Conservation (phyloP, 2,888 invertebrate genomes). For the Mayetiola destructor region DNA sequence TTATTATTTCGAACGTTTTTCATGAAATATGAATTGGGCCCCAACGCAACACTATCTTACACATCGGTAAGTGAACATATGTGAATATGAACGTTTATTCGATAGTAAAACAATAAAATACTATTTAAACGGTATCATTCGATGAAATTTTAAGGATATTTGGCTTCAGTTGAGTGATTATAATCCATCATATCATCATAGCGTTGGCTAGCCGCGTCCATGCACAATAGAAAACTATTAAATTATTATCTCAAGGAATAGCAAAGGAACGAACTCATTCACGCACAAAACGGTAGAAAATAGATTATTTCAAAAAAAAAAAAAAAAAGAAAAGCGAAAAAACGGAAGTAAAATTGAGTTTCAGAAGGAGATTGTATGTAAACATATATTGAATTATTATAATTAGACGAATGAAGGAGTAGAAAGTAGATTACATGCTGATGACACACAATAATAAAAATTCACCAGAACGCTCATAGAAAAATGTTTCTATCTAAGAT, state of each 20-base stretch:
- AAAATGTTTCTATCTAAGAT: too few species aligned
- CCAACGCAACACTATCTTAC: too few species aligned
- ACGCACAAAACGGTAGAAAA: too few species aligned
- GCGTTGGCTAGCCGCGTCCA: neutral
- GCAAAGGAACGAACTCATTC: too few species aligned
- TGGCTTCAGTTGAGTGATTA: neutral
- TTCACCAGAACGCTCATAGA: neutral
- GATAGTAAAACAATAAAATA: constrained; percentile 4
- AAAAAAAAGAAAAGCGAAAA: neutral
- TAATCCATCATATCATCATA: neutral
- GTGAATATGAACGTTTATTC: neutral
- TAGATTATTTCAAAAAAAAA: too few species aligned
- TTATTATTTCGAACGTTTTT: too few species aligned
- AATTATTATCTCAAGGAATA: too few species aligned
- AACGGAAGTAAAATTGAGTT: too few species aligned
- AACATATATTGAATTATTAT: neutral
- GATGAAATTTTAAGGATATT: neutral
- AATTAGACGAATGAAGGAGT: constrained; percentile 2
- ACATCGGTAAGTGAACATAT: neutral
- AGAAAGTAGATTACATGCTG: neutral
- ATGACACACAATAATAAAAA: neutral
- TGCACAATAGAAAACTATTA: too few species aligned
- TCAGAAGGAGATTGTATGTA: too few species aligned
- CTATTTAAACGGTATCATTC: constrained; percentile 5
- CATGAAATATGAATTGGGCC: too few species aligned